Conservation (phyloP, 2,113 vertebrate species). For the Empidonax alnorum region DNA sequence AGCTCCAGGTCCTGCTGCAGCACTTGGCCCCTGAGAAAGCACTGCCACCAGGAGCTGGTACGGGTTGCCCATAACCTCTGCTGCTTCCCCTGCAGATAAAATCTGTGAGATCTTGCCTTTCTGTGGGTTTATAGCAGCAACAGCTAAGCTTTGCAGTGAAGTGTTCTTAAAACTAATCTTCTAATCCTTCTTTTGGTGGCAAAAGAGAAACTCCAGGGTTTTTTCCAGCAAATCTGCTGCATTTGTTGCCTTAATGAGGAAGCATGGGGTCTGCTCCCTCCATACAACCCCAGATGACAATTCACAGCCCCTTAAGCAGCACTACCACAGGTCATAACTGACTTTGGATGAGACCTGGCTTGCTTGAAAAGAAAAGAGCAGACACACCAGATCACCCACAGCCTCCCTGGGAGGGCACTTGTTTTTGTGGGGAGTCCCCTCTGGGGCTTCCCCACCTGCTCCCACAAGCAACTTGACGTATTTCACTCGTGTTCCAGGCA, state of each 20-base stretch:
- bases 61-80: neutral
- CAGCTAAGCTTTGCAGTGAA: neutral
- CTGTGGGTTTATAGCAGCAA: neutral
- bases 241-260: neutral
- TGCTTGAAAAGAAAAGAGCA: neutral
- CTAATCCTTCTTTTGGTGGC: neutral
- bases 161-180: slow-evolving; percentile 1
- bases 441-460: neutral
- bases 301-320: neutral
- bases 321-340: neutral
- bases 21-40: neutral
- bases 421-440: neutral
- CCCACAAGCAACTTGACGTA: neutral
- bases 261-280: neutral
- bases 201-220: neutral
- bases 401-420: neutral
- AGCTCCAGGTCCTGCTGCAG: neutral
- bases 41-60: neutral
- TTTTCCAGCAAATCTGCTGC: neutral
- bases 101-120: neutral
- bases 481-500: neutral
- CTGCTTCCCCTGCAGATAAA: neutral
- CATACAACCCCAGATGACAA: neutral
- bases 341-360: neutral
- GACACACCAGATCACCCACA: neutral